Base-by-base conservation (phyloP, 1,140 invertebrate genomes). In the Harpegnathos saltator region DNA sequence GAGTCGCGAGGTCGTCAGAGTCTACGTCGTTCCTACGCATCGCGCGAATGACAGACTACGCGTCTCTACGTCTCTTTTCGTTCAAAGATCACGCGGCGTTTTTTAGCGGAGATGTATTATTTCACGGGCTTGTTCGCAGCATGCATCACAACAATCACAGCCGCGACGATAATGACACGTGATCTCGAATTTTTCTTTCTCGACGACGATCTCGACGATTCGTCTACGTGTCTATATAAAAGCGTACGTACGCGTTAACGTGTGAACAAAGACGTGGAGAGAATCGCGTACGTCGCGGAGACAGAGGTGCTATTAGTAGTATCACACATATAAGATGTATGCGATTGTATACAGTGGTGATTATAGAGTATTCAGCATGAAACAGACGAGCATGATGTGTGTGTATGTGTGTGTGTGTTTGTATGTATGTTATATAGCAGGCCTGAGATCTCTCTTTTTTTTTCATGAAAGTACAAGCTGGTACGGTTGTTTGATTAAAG, bases 251-350 rank as follows among this genome's bases (percentile, higher is more conserved):
- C 17, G 17, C 9, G 44, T n/a, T 52, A 29, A 69, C 15, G 4
- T 17, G 44, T 54, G 33, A 56, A 19, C 9, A 44, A 38, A 78
- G 44, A 19, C 26, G 19, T 66, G 3, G 56, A 75, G 4, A 78
- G 11, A 72, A 61, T 58, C 33, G 19, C 19, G 50, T 61, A 71
- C 24, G 54, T 56, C 56, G 65, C 48, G 59, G 19, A 58, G 26
- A 52, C 77, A 61, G 61, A 72, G 73, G 17, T 83, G 11, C 54
- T 52, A 86, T 84, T 84, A 87, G 81, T 87, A 84, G 81, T 87
- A 80, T 50, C 52, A 68, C 44, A 66, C 38, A 61, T 56, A 50
- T 50, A 62, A 82, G 12, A 78, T 56, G 48, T 63, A 54, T 3
- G 33, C 33, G 50, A 78, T 17, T 15, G 38, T 80, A 77, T 75